These are phyloP conservation scores for Antheraea yamamai DNA, from an alignment of 2,888 invertebrate genomes.

Conservation along the genomic window DNA sequence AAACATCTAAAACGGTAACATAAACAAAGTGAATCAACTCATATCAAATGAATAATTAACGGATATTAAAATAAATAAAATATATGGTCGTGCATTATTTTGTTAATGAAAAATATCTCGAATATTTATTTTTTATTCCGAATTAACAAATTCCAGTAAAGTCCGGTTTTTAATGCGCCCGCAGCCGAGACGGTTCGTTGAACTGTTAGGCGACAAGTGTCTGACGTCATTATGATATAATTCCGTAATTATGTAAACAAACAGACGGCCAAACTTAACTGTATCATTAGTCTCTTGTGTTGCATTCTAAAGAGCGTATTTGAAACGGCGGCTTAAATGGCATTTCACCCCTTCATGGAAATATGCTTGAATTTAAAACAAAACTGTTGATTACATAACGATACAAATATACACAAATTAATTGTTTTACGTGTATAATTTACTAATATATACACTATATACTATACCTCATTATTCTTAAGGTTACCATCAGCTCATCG, in stretches of 20 bases:
- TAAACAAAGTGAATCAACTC: not conserved
- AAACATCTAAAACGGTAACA: not conserved
- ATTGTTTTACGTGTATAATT: too few relatives aligned
- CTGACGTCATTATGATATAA: conserved; percentile 12
- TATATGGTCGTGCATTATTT: not conserved
- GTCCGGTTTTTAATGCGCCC: conserved; percentile 11
- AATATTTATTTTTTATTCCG: not conserved
- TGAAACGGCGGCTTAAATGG: not conserved
- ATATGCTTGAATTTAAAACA: not conserved
- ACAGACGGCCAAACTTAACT: not conserved
- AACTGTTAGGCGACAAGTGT: not conserved
- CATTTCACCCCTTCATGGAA: not conserved
- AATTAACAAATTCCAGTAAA: conserved; percentile 1
- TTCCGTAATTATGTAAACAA: conserved; percentile 9
- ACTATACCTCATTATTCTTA: not conserved
- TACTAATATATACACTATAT: too few relatives aligned
- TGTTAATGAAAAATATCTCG: not conserved
- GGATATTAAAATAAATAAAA: not conserved
- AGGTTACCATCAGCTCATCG: not conserved
- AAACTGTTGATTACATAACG: not conserved
- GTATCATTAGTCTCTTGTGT: not conserved
- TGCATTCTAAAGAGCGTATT: not conserved
- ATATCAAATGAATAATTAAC: not conserved
- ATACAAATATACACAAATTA: not conserved
- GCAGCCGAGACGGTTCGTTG: conserved; percentile 1